Percentiles rank a stretch among this genome's conserved stretches.
phyloP scores from a whole-genome alignment of 2,113 vertebrate species.

The Thryonomys swinderianus region DNA sequence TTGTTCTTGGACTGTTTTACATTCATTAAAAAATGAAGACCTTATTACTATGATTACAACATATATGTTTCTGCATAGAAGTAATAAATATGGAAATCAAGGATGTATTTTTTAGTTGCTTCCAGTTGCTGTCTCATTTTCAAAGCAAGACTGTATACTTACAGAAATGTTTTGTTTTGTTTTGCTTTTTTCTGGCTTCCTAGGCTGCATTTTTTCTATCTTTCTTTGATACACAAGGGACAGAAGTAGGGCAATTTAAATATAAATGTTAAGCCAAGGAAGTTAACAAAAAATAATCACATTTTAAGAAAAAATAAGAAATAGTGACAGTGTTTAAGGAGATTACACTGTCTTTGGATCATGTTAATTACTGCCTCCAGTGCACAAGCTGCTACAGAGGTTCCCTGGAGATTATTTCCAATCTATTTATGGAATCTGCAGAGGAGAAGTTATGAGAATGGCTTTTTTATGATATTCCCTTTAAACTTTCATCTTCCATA shows the following conservation, averaged over 20 bases:
- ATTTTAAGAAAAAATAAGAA: constrained; percentile 74
- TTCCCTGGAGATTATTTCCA: constrained; percentile 73
- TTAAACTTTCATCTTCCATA: constrained; percentile 72
- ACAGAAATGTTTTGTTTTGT: constrained; percentile 55
- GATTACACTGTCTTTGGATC: constrained; percentile 73
- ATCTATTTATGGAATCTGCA: constrained; percentile 76
- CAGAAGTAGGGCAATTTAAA: constrained; percentile 67
- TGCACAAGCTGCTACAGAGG: constrained; percentile 59
- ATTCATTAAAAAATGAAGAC: constrained; percentile 48
- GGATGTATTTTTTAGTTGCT: constrained; percentile 49
- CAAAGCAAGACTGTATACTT: constrained; percentile 58
- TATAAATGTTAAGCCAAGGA: constrained; percentile 60
- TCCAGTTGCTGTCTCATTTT: constrained; percentile 54
- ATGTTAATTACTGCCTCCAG: constrained; percentile 72
- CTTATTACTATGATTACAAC: neutral
- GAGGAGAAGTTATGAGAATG: constrained; percentile 57
- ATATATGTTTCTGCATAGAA: neutral
- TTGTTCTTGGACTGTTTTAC: constrained; percentile 31
- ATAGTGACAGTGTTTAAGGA: constrained; percentile 62
- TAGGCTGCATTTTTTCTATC: neutral
- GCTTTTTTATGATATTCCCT: constrained; percentile 71
- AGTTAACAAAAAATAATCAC: constrained; percentile 64
- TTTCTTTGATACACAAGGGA: constrained; percentile 45
- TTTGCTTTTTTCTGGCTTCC: constrained; percentile 64
- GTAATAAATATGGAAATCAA: constrained; percentile 50